Base-by-base conservation (phyloP, 1,140 invertebrate genomes). In the Phortica variegata region DNA sequence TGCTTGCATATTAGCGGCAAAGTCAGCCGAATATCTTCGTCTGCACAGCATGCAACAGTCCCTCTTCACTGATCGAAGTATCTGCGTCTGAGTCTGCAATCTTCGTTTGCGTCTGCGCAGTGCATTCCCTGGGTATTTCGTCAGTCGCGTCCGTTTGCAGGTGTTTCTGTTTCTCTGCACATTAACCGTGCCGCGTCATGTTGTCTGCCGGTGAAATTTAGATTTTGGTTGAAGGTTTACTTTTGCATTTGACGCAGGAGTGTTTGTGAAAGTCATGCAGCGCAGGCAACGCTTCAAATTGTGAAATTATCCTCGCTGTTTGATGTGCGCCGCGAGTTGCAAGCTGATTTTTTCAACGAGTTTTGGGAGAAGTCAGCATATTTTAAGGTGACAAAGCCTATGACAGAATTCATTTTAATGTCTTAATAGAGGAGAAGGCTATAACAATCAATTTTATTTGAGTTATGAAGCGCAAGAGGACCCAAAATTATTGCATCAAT, bases 211-310 rank as follows among this genome's bases (percentile, higher is more conserved):
- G 47, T 21, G 23, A 44, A 9, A 32, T 33, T 21, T 38, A 16
- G 36, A 19, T 20, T 36, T 43, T 19, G 46, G 49, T 9, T 21
- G 6, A 18, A 41, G 20, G 47, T 34, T 33, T 13, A 32, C 51
- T 49, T 33, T n/a, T n/a, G n/a, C n/a, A n/a, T n/a, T n/a, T n/a
- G n/a, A n/a, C n/a, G n/a, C 32, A 26, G 26, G 5, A 13, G 32
- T 43, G 36, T 49, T 65, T 65, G 45, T 60, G 45, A 65, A 63
- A 65, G 62, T 66, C 60, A 66, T 60, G 62, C 50, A n/a, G n/a
- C n/a, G 40, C 57, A 50, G 39, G 49, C 46, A 17, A 45, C 21
- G 6, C n/a, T 54, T 43, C 63, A 68, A 68, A 68, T n/a, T n/a
- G n/a, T n/a, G n/a, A n/a, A n/a, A n/a, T n/a, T n/a, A n/a, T n/a